Conservation (phyloP, 2,113 vertebrate species). For the Stomatorhinus ivindoensis region DNA sequence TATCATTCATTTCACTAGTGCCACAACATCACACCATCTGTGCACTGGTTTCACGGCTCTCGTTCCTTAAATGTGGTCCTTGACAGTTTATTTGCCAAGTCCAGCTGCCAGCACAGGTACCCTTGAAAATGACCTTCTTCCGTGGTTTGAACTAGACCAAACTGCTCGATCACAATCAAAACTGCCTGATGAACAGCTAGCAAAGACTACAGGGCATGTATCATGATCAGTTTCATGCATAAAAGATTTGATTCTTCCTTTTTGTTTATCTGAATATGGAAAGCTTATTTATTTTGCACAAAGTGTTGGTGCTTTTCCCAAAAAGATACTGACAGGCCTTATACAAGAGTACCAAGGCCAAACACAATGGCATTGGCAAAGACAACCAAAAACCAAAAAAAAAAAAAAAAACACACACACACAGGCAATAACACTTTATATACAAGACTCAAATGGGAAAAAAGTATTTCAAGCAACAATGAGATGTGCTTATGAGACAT, state of each 20-base stretch:
- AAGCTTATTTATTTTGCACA: not conserved
- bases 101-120: not conserved
- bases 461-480: not conserved
- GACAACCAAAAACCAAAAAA: not conserved
- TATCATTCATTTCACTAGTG: conserved; percentile 13
- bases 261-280: not conserved
- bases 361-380: not conserved
- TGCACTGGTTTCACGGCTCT: not conserved
- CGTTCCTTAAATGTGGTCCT: not conserved
- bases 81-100: not conserved
- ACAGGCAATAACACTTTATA: not conserved
- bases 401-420: not conserved
- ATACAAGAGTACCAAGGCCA: not conserved
- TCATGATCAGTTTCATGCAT: not conserved
- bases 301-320: not conserved
- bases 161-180: not conserved
- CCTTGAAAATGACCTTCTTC: not conserved
- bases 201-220: not conserved
- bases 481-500: not conserved
- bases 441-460: not conserved
- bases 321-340: not conserved
- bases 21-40: conserved; percentile 8
- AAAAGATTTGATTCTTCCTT: not conserved
- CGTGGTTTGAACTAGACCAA: not conserved
- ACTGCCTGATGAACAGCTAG: not conserved